Evolutionary conservation across 2,113 vertebrate genomes (phyloP), one percentile per base, ranked within the genome.

Genomic region (Rhagologus leucostigma): DNA sequence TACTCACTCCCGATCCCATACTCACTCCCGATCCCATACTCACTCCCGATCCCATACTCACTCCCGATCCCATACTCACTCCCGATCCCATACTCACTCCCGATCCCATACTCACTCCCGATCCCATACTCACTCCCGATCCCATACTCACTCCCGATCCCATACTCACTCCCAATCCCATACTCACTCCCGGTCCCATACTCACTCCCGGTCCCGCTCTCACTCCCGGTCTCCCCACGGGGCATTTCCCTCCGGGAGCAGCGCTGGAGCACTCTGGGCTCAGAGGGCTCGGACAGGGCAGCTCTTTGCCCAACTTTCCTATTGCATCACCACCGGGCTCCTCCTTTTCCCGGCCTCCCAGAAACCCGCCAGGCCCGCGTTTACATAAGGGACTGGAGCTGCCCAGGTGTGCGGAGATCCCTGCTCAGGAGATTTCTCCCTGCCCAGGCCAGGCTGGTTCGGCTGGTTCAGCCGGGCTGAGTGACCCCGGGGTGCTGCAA

Each of bases 301-400:
- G 80, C 26, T 68, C 82, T 93, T 82, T 85, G 44, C 57, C 44
- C 56, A 17, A 22, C 4, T 20, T 15, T 27, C 55, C 84, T 57
- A 10, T 95, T 95, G 90, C 86, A 90, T 90, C 95, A 96, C 30
- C 53, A 11, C 4, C 0, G 6, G 19, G 87, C 95, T 93, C 94
- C 94, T 96, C 91, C 89, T 81, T n/a, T 32, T 75, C 69, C 90
- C 74, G 13, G 33, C 88, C 93, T 92, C 76, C 93, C 73, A 46
- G 26, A 39, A 6, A 22, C 70, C 53, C 7, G 8, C 59, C 50
- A 3, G 27, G n/a, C 9, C 56, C 21, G 3, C 10, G 9, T 83
- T 88, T 85, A 17, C 78, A 23, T 5, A 16, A 53, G 5, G 60
- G 73, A 16, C 39, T 22, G n/a, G 89, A 68, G 77, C 71, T 14